These are phyloP conservation scores for Corvus hawaiiensis DNA, from an alignment of 2,113 vertebrate genomes.

Conservation along the genomic window DNA sequence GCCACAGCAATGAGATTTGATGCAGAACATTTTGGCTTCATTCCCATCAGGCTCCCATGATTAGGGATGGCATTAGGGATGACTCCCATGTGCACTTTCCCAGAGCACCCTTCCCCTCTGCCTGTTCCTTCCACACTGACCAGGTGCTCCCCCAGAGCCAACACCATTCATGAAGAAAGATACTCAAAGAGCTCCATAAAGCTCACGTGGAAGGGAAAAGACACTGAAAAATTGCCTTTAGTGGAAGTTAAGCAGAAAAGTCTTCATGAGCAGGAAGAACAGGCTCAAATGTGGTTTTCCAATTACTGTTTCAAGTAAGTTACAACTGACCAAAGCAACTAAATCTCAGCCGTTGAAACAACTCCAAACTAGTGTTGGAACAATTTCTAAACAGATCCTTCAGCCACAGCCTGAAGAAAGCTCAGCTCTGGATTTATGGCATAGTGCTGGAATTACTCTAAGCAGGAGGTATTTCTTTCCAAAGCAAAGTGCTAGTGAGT, in stretches of 20 bases:
- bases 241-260: background rate
- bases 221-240: background rate
- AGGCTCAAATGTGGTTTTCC: constrained; percentile 13
- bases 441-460: constrained; percentile 1
- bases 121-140: background rate
- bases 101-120: background rate
- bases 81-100: rapidly evolving
- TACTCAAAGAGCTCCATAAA: background rate
- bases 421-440: constrained; percentile 21
- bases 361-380: constrained; percentile 2
- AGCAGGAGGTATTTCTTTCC: constrained; percentile 2
- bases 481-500: constrained; percentile 13
- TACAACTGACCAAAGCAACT: constrained; percentile 26
- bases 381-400: constrained; percentile 50
- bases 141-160: background rate
- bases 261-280: constrained; percentile 4
- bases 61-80: background rate
- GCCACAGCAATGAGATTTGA: background rate
- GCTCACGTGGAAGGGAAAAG: background rate
- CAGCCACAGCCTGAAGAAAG: constrained; percentile 13
- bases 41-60: background rate
- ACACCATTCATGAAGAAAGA: background rate
- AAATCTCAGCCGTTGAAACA: constrained; percentile 10
- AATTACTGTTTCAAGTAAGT: constrained; percentile 38
- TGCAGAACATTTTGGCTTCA: background rate